phyloP scores from a whole-genome alignment of 1,140 invertebrate genomes.

The Megathymus violae region DNA sequence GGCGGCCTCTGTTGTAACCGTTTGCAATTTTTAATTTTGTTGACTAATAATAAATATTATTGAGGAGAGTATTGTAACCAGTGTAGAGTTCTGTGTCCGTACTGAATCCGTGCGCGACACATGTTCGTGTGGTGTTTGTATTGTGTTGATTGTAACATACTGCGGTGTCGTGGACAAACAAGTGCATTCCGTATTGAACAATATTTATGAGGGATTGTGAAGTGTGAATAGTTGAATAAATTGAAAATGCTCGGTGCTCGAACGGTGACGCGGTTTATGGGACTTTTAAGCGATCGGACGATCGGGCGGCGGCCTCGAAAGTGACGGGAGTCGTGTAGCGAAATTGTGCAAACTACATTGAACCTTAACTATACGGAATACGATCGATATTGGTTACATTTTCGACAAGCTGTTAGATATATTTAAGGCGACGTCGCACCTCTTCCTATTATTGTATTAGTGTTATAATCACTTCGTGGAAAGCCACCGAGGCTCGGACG shows the following conservation, averaged over 20 bases:
- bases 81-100: too few relatives aligned
- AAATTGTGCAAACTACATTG: constrained; percentile 1
- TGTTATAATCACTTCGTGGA: constrained; percentile 12
- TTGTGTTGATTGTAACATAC: too few relatives aligned
- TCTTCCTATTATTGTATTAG: constrained; percentile 35
- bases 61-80: too few relatives aligned
- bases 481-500: constrained; percentile 4
- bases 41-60: too few relatives aligned
- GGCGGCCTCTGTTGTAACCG: too few relatives aligned
- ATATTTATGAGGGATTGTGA: neutral
- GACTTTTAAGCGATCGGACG: neutral
- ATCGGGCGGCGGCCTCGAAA: constrained; percentile 1
- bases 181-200: constrained; percentile 10
- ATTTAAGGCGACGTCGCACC: constrained; percentile 16
- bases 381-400: constrained; percentile 22
- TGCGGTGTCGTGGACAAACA: neutral
- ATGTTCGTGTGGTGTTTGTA: too few relatives aligned
- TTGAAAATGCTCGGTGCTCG: constrained; percentile 21
- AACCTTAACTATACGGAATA: constrained; percentile 6
- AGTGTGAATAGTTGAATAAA: constrained; percentile 17
- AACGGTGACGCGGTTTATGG: constrained; percentile 6
- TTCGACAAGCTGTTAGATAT: constrained; percentile 7
- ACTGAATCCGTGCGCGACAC: neutral
- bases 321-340: neutral
- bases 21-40: too few relatives aligned